phyloP scores from a whole-genome alignment of 2,797 vertebrate species.

The Pipistrellus pygmaeus region DNA sequence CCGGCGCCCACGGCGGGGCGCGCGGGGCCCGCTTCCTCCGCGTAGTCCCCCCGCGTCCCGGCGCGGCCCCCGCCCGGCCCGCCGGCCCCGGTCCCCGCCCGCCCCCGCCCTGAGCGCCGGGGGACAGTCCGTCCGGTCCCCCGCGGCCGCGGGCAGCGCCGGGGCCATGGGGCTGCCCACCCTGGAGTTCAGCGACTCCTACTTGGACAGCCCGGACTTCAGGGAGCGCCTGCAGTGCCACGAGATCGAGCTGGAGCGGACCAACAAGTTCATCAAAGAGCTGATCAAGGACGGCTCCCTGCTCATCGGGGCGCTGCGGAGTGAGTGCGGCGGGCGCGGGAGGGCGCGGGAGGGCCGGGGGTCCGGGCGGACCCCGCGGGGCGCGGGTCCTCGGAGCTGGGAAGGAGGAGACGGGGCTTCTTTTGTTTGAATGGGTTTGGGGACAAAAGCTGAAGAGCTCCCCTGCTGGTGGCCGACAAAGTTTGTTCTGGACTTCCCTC shows the following conservation, averaged over 20 bases:
- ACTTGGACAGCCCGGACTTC: conserved; percentile 97
- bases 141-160: neutral
- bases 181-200: conserved; percentile 98
- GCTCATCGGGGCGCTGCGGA: conserved; percentile 94
- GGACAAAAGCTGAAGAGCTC: conserved; percentile 84
- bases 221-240: conserved; percentile 96
- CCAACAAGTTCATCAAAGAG: conserved; percentile 98
- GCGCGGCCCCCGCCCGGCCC: neutral
- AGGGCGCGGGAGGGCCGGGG: neutral
- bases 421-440: conserved; percentile 88
- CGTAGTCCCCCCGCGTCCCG: neutral
- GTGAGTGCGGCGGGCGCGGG: conserved; percentile 88
- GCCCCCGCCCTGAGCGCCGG: neutral
- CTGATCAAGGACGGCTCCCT: conserved; percentile 97
- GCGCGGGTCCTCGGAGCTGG: neutral
- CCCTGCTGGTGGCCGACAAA: conserved; percentile 85
- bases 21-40: neutral
- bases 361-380: neutral
- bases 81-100: neutral
- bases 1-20: conserved; percentile 54
- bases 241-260: conserved; percentile 96
- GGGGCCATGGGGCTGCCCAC: conserved; percentile 95
- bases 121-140: too few species aligned
- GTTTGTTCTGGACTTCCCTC: conserved; percentile 41
- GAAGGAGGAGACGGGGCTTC: conserved; percentile 73